Base-by-base conservation (phyloP, 2,113 vertebrate genomes). In the Thryonomys swinderianus region DNA sequence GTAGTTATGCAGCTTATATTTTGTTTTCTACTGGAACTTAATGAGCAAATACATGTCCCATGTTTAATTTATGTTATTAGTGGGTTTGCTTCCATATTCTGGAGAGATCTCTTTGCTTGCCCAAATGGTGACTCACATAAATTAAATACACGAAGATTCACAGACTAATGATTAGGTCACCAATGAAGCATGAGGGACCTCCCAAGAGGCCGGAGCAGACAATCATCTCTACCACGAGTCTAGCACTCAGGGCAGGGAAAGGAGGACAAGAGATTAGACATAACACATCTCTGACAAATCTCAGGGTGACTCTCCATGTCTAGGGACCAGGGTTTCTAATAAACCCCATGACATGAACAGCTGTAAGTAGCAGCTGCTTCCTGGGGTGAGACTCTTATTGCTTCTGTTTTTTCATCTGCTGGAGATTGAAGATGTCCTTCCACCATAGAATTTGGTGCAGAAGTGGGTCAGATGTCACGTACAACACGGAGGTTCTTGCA, bases 51-150 rank as follows among this genome's bases (percentile, higher is more conserved):
- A 45, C 0, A 1, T 85, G 85, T 61, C 59, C 73, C 91, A 42
- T 93, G 93, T 92, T 94, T 97, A 91, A 83, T 95, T 97, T 96
- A 73, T 80, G 69, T 90, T 83, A 53, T 90, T 83, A 71, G 93
- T 96, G 91, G 57, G 17, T 94, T 90, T 95, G 83, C 91, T 78
- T 83, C 92, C 90, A 91, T 86, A 81, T 95, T 96, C 90, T 93
- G 84, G 57, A 93, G 83, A 93, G 57, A 37, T 90, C 53, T 91
- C 79, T 74, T 85, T 25, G 45, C 7, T 90, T 91, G 96, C 97
- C 90, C 48, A 95, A 79, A 69, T 67, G 62, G 42, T 81, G 96
- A 97, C 96, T 98, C 96, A 93, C 14, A 86, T 93, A 96, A 97
- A 90, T 97, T 96, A 97, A 97, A 88, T 83, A 94, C 93, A 91